A percentile compares a stretch with the other conserved stretches of the same genome.
These are phyloP conservation scores for Tetragonula carbonaria DNA, from an alignment of 2,888 invertebrate genomes.

Conservation along the genomic window DNA sequence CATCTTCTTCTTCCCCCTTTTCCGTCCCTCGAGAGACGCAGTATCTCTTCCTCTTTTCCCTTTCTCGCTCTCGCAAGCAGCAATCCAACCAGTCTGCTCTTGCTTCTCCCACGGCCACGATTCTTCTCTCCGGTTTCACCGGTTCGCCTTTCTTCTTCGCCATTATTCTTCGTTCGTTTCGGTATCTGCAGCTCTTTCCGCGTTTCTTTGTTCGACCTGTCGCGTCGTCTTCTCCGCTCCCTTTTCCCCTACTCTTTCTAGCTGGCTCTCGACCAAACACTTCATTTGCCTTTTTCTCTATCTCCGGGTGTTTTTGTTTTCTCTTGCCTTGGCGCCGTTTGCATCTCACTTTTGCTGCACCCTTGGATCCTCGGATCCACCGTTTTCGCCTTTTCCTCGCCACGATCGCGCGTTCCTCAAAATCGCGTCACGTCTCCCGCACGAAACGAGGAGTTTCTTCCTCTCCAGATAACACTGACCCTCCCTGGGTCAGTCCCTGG, in stretches of 20 bases:
- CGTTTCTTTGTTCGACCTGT: conserved; percentile 22
- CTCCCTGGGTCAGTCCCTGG: neutral
- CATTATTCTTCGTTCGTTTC: conserved; percentile 42
- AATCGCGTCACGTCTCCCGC: conserved; percentile 13
- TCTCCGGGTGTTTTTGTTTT: neutral
- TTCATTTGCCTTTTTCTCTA: neutral
- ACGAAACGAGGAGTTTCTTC: neutral
- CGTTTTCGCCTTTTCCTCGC: neutral
- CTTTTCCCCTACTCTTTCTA: conserved; percentile 7
- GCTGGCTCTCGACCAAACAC: conserved; percentile 18
- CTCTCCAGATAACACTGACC: too few species aligned
- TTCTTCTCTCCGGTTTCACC: neutral
- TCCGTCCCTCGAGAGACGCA: conserved; percentile 35
- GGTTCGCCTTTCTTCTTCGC: neutral
- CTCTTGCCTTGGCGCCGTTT: neutral
- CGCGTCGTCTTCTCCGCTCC: conserved; percentile 23
- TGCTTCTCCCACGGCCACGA: neutral
- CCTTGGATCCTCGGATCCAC: neutral
- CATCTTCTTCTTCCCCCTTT: neutral
- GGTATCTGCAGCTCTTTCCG: conserved; percentile 25
- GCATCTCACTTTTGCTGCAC: conserved; percentile 10
- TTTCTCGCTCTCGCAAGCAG: neutral
- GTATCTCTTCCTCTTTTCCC: neutral
- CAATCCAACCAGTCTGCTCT: neutral
- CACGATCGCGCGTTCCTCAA: neutral